Evolutionary conservation across 2,888 invertebrate species (phyloP).

Genomic region (Zele albiditarsus): DNA sequence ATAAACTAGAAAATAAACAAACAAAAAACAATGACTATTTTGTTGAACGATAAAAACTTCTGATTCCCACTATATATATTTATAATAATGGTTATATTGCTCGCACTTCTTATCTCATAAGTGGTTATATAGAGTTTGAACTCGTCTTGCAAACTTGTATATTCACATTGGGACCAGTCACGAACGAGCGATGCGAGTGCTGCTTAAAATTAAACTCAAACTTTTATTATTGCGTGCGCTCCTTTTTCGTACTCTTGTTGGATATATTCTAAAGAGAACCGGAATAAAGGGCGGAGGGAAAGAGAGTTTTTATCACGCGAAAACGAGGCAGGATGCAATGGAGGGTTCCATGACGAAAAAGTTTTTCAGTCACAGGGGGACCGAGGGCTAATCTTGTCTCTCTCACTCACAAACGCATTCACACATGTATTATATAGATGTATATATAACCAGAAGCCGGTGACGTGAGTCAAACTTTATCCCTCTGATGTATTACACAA

Average conservation of each 20-base stretch:
- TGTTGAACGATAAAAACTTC: not conserved
- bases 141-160: constrained; percentile 37
- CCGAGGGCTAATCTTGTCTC: not conserved
- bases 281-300: not conserved
- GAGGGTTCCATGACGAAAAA: constrained; percentile 26
- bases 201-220: constrained; percentile 49
- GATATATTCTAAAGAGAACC: constrained; percentile 4
- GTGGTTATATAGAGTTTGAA: constrained; percentile 29
- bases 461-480: constrained; percentile 10
- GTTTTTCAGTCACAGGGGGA: constrained; percentile 15
- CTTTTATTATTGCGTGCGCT: constrained; percentile 44
- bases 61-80: not conserved
- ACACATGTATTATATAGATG: not conserved
- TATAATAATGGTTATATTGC: not conserved
- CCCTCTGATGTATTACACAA: constrained; percentile 32
- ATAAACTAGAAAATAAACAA: too few species aligned
- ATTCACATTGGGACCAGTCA: constrained; percentile 42
- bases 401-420: not conserved
- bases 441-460: not conserved
- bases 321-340: constrained; percentile 22
- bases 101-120: constrained; percentile 19
- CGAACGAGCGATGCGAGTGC: constrained; percentile 39
- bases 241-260: constrained; percentile 2
- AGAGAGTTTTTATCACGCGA: constrained; percentile 30
- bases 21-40: too few species aligned